phyloP scores from a whole-genome alignment of 2,888 invertebrate genomes.

The Drosophila histrio region DNA sequence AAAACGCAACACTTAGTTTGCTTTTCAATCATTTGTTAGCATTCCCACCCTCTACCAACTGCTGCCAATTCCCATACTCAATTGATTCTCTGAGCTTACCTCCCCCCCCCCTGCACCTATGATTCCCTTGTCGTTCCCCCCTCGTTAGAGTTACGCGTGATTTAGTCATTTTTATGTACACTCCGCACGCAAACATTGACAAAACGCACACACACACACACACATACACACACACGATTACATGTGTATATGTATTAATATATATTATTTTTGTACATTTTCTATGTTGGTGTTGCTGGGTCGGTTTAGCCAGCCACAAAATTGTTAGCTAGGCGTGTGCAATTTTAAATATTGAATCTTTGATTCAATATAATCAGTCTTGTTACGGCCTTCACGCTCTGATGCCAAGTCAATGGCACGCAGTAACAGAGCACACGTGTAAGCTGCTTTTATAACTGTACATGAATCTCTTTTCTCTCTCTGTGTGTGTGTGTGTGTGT shows the following conservation, averaged over 20 bases:
- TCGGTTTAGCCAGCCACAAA: slow-evolving; percentile 27
- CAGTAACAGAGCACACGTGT: slow-evolving; percentile 18
- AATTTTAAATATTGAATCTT: slow-evolving; percentile 75
- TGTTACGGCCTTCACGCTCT: slow-evolving; percentile 70
- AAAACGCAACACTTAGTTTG: slow-evolving; percentile 19
- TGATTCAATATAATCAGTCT: slow-evolving; percentile 72
- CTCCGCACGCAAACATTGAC: slow-evolving; percentile 35
- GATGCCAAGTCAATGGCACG: slow-evolving; percentile 65
- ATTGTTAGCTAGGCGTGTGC: slow-evolving; percentile 45
- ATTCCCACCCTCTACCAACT: background rate
- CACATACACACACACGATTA: slow-evolving; percentile 1
- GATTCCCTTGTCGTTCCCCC: background rate
- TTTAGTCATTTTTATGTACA: slow-evolving; percentile 43
- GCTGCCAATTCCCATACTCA: slow-evolving; percentile 15
- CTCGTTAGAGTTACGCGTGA: slow-evolving; percentile 26
- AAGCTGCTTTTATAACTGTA: slow-evolving; percentile 11
- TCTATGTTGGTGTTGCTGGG: background rate
- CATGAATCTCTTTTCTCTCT: slow-evolving; percentile 2
- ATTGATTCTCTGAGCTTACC: background rate
- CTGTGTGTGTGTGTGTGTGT: slow-evolving; percentile 28
- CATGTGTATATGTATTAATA: background rate
- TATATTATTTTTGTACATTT: slow-evolving; percentile 9
- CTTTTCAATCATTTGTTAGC: slow-evolving; percentile 21
- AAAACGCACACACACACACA: slow-evolving; percentile 8
- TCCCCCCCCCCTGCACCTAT: background rate